Conservation (phyloP, 2,113 vertebrate genomes). For the Alethe diademata region DNA sequence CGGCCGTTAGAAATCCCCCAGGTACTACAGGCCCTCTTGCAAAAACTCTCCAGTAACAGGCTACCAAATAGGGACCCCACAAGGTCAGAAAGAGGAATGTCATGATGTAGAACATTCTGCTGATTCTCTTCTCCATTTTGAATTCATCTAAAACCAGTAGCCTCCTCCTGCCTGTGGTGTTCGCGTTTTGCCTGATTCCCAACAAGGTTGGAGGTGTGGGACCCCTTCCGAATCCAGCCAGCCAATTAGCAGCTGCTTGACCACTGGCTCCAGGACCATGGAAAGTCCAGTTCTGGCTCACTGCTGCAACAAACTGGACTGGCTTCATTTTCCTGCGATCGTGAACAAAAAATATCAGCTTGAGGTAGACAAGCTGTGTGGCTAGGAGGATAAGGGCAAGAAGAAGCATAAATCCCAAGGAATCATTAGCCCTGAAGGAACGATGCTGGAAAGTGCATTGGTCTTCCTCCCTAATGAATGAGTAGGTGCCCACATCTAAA, state of each 20-base stretch:
- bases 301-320: constrained; percentile 98
- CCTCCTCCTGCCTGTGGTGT: constrained; percentile 92
- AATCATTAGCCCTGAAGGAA: constrained; percentile 98
- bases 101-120: constrained; percentile 99
- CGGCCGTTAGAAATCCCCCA: constrained; percentile 96
- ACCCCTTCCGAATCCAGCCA: constrained; percentile 97
- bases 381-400: constrained; percentile 98
- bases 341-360: constrained; percentile 99
- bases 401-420: constrained; percentile 98
- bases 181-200: constrained; percentile 96
- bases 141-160: constrained; percentile 98
- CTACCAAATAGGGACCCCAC: constrained; percentile 98
- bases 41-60: constrained; percentile 99
- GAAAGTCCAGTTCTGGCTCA: constrained; percentile 99
- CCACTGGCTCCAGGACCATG: constrained; percentile 97
- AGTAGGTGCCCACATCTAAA: constrained; percentile 97
- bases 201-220: constrained; percentile 97
- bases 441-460: constrained; percentile 99
- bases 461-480: constrained; percentile 98
- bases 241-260: constrained; percentile 98
- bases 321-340: constrained; percentile 99
- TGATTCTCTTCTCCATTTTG: constrained; percentile 99
- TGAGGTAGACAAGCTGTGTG: constrained; percentile 99
- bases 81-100: constrained; percentile 98
- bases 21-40: constrained; percentile 93